Evolutionary conservation across 2,888 invertebrate species (phyloP), one percentile per base, ranked within the genome.

Genomic region (Sinhomidia bicolor): DNA sequence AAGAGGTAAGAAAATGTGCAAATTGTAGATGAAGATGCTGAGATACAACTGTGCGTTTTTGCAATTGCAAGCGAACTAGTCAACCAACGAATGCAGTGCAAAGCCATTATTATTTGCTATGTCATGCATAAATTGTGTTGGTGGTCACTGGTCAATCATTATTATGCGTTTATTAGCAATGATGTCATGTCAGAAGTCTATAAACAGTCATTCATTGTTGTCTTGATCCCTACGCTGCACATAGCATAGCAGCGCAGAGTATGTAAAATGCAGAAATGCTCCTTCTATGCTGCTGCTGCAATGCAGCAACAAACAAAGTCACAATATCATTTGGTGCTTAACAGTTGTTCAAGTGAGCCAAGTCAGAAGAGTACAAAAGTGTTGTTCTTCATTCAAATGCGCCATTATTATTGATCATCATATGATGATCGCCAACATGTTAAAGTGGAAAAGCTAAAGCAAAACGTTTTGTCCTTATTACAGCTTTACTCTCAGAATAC

Each of bases 111-210:
- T 80, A 60, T 81, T 44, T 26, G 81, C 81, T 26, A 7, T 81
- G 81, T 81, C 81, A 81, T 81, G 23, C 65, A 44, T 47, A 44
- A 44, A 41, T 85, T 79, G 76, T 85, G 76, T 85, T 85, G 78
- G 85, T 85, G 85, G 85, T 85, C 79, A 79, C 79, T 85, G 78
- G 65, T 85, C 68, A 79, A 62, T 65, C 79, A 79, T 79, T 54
- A 47, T 36, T 60, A 79, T 57, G 60, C 79, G 47, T 41, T 81
- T 81, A 65, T 81, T 81, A 81, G 81, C 60, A 81, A 44, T 65
- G 81, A 81, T 81, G 81, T 81, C 81, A 81, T 51, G 81, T 81
- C 57, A 79, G n/a, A 44, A 47, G 57, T 23, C 32, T 79, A 71
- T 23, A 41, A 57, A 57, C 57, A 79, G 79, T 79, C 79, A 57